Evolutionary conservation across 2,888 invertebrate genomes (phyloP), one percentile per base, ranked within the genome.

Genomic region (Drosophila siamana): DNA sequence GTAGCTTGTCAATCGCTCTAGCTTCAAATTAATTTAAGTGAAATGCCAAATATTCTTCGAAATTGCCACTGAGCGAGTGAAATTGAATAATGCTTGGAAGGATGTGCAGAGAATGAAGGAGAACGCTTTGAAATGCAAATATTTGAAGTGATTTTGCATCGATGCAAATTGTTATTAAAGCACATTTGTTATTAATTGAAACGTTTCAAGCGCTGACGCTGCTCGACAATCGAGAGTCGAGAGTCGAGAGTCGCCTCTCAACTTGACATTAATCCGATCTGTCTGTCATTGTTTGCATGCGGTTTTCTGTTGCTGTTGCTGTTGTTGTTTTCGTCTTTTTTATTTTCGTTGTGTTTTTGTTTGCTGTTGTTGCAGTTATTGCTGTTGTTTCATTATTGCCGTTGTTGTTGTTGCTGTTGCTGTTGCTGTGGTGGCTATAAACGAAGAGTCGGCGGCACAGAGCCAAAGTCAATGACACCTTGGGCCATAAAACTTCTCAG

Each of bases 401-500:
- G n/a, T n/a, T n/a, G n/a, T n/a, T 40, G 50, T 22, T 28, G 33
- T 1, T 51, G 38, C 3, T 38, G 47, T 48, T 57, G 47, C 13
- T 43, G 48, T 16, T 28, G 5, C 8, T n/a, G n/a, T 28, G 52
- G 30, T 2, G 36, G 40, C 55, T 46, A 28, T 26, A 47, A 47
- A 43, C 41, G 30, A 19, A 48, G 46, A 41, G 16, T 30, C 22
- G 48, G 24, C 19, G 24, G 11, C 30, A 30, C 30, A 30, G 33
- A 50, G 22, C n/a, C 24, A 28, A 22, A 66, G 78, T 78, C 78
- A 74, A 64, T 61, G 78, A 75, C 75, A 75, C 57, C 61, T 75
- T 61, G 22, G 52, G 60, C 56, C 44, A 66, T 67, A 59, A 71
- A 71, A 59, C 51, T 51, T 28, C 30, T 46, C 54, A 54, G 56